Evolutionary conservation across 1,140 invertebrate species (phyloP).

Genomic region (Drosophila funebris): DNA sequence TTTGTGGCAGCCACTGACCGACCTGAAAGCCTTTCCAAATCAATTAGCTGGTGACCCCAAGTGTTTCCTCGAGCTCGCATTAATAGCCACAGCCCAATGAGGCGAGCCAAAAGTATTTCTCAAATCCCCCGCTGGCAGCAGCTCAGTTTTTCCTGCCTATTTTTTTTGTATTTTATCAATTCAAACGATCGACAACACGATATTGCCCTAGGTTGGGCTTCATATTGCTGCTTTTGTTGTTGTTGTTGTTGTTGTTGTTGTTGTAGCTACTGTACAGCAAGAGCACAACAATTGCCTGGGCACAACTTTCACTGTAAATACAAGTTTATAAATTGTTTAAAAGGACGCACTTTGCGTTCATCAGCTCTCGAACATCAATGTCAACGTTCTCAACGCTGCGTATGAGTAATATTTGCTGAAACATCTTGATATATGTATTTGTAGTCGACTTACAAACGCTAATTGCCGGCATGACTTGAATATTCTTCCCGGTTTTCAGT

Average conservation of each 20-base stretch:
- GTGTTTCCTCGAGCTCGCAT: conserved; percentile 44
- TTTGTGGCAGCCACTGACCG: conserved; percentile 31
- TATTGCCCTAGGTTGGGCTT: conserved; percentile 78
- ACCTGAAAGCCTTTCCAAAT: conserved; percentile 69
- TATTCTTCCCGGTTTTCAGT: conserved; percentile 29
- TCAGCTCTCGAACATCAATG: conserved; percentile 32
- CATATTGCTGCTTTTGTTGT: conserved; percentile 13
- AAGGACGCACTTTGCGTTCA: conserved; percentile 67
- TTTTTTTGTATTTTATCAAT: conserved; percentile 43
- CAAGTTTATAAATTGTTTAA: conserved; percentile 60
- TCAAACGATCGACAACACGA: conserved; percentile 71
- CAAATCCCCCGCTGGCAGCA: conserved; percentile 38
- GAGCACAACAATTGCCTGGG: conserved; percentile 42
- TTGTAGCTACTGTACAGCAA: conserved; percentile 18
- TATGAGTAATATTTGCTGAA: conserved; percentile 27
- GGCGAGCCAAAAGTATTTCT: conserved; percentile 30
- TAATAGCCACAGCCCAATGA: conserved; percentile 37
- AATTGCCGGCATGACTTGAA: conserved; percentile 36
- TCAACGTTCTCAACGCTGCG: conserved; percentile 27
- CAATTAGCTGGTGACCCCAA: conserved; percentile 72
- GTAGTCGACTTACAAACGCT: conserved; percentile 25
- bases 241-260: conserved; percentile 21
- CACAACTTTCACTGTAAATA: conserved; percentile 75
- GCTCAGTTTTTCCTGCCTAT: conserved; percentile 18
- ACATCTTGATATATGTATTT: neutral